Evolutionary conservation across 2,113 vertebrate species (phyloP).

Genomic region (Myiagra hebetior): DNA sequence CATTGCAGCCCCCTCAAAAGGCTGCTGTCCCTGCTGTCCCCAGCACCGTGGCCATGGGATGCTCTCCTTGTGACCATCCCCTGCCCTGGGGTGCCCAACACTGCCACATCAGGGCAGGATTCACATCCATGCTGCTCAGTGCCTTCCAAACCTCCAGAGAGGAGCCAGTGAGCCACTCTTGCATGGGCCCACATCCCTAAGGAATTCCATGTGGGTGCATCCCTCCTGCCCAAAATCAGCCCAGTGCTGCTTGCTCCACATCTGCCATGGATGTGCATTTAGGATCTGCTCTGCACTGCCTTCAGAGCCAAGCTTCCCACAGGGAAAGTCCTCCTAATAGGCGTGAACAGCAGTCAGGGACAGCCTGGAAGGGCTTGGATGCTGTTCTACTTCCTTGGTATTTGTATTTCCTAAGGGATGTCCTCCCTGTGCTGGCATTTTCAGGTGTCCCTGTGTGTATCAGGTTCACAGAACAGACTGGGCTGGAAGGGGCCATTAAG

Average conservation of each 20-base stretch:
- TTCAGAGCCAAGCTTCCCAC: background rate
- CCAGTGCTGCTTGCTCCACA: background rate
- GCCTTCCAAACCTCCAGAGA: background rate
- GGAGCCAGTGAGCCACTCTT: background rate
- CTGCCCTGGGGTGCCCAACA: accelerated
- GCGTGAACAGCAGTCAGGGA: background rate
- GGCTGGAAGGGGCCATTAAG: background rate
- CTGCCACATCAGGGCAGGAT: background rate
- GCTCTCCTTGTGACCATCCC: background rate
- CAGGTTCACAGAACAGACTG: background rate
- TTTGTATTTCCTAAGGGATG: background rate
- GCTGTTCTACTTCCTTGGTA: background rate
- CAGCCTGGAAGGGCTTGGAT: background rate
- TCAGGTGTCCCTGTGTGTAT: accelerated
- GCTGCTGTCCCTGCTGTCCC: background rate
- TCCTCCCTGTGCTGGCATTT: background rate
- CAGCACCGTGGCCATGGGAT: accelerated
- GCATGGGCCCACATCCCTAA: accelerated
- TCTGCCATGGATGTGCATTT: accelerated
- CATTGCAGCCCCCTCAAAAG: background rate
- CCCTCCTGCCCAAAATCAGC: background rate
- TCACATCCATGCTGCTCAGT: accelerated
- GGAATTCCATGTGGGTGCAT: background rate
- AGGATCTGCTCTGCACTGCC: background rate
- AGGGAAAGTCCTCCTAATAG: background rate